Evolutionary conservation across 2,113 vertebrate genomes (phyloP).

Genomic region (Anoplopoma fimbria): DNA sequence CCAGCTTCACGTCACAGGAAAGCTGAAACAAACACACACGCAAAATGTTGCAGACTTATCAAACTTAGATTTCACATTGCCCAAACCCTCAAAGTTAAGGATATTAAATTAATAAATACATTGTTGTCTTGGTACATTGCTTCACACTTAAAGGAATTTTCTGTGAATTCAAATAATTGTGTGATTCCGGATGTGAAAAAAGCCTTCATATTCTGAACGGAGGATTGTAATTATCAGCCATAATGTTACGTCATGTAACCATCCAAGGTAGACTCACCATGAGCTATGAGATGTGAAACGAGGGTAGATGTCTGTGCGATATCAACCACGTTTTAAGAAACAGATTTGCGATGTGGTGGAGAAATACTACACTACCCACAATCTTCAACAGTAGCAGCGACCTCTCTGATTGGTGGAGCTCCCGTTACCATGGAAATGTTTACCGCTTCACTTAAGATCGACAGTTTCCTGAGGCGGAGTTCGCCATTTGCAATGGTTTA

Average conservation of each 20-base stretch:
- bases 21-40: slow-evolving; percentile 84
- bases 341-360: background rate
- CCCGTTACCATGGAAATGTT: no score
- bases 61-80: background rate
- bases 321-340: background rate
- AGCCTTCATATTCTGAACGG: background rate
- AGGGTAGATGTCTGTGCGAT: background rate
- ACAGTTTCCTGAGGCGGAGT: no score
- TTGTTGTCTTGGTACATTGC: background rate
- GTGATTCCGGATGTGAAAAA: background rate
- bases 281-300: background rate
- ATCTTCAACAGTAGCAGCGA: background rate
- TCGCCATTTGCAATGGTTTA: no score
- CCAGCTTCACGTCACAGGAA: slow-evolving; percentile 98
- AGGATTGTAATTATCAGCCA: background rate
- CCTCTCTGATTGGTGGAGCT: background rate
- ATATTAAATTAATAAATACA: background rate
- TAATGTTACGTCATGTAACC: background rate
- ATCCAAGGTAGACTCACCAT: background rate
- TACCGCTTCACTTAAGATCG: no score
- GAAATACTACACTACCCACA: background rate
- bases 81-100: background rate
- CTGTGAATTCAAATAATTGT: background rate
- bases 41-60: background rate
- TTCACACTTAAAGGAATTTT: background rate